phyloP scores from a whole-genome alignment of 1,140 invertebrate species.

The Lycorma delicatula region DNA sequence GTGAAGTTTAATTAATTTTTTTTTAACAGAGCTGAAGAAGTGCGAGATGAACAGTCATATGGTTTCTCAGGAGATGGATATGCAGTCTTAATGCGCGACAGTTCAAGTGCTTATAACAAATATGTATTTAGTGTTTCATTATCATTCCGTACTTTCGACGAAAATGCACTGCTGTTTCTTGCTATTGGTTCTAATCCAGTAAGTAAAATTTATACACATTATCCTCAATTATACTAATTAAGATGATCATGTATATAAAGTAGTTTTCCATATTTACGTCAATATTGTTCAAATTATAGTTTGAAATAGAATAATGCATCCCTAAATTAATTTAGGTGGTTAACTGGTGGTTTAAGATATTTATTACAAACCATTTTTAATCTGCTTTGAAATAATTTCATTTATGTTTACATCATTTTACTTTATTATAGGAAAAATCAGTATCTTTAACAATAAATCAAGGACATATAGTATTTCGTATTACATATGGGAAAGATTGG shows the following conservation, averaged over 20 bases:
- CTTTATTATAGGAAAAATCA: slow-evolving; percentile 55
- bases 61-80: slow-evolving; percentile 73
- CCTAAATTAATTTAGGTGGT: no score
- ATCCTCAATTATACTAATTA: no score
- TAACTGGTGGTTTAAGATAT: no score
- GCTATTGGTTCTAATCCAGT: slow-evolving; percentile 41
- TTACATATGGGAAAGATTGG: slow-evolving; percentile 56
- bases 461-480: slow-evolving; percentile 65
- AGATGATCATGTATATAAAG: no score
- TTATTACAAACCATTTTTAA: no score
- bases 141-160: slow-evolving; percentile 77
- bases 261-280: no score
- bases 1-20: slow-evolving; percentile 18
- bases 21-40: slow-evolving; percentile 44
- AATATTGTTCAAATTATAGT: no score
- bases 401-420: no score
- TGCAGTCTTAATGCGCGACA: slow-evolving; percentile 52
- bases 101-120: slow-evolving; percentile 53
- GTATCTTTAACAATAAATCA: slow-evolving; percentile 65
- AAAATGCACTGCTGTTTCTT: slow-evolving; percentile 79
- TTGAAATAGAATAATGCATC: no score
- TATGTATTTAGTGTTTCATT: slow-evolving; percentile 68
- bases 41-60: slow-evolving; percentile 44
- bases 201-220: slow-evolving; percentile 16
- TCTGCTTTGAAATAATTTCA: no score